Evolutionary conservation across 2,888 invertebrate genomes (phyloP), one percentile per base, ranked within the genome.

Genomic region (Eupithecia centaureata): DNA sequence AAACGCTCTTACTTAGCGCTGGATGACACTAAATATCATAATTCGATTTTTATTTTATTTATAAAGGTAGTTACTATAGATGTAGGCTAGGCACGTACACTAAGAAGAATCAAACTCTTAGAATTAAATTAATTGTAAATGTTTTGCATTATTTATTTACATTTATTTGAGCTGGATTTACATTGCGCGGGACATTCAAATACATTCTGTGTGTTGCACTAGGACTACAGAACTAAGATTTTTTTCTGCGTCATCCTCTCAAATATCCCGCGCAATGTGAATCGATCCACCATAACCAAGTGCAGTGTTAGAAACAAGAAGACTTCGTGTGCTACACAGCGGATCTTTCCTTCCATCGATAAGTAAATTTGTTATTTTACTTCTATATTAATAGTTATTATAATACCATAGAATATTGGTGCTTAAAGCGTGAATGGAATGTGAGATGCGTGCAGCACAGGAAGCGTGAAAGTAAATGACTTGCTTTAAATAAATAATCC

Each of bases 271-370:
- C 38, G 38, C 47, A 12, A 12, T 22, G 4, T 22, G 2, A 22
- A 22, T 47, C 47, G 10, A 18, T 18, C 47, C 1, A 22, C 18
- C 47, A n/a, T 7, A 52, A 27, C 25, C 56, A n/a, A 27, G 56
- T 56, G 30, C 8, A 57, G 35, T 59, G 32, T 33, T 8, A 73
- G 75, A 70, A 70, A 73, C 79, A 83, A 18, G 87, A 83, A 76
- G 85, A 84, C 89, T 89, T 90, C 89, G 86, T 89, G 92, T 91
- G 91, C 90, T 90, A 79, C 87, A 88, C 87, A 82, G 67, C 86
- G 74, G 82, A 86, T 84, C 76, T 79, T 89, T 88, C 88, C 89
- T 86, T 82, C 87, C 83, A 83, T 83, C 74, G 76, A 74, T 77
- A 83, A 85, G 86, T 90, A 88, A 85, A 77, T 85, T 85, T 79